These are phyloP conservation scores for Galleria mellonella DNA, from an alignment of 1,140 invertebrate species.

Conservation along the genomic window DNA sequence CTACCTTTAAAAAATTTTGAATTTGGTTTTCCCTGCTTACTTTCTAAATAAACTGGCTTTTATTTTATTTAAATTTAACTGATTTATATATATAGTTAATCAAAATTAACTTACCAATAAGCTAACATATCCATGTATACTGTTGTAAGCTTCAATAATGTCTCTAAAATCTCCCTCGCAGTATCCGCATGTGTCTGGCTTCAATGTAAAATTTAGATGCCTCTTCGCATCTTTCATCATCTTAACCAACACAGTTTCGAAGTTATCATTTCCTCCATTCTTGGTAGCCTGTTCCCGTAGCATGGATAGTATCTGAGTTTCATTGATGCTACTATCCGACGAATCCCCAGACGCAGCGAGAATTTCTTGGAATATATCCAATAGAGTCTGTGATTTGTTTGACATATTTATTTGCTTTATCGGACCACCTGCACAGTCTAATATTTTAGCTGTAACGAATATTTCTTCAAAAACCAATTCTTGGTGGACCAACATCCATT, in stretches of 20 bases:
- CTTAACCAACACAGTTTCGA: slow-evolving; percentile 44
- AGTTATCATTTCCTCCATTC: slow-evolving; percentile 28
- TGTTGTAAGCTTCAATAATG: slow-evolving; percentile 48
- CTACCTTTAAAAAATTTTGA: too few relatives aligned
- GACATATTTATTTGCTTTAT: slow-evolving; percentile 36
- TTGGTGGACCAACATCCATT: too few relatives aligned
- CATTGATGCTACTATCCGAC: slow-evolving; percentile 42
- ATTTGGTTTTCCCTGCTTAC: too few relatives aligned
- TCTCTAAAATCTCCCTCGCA: slow-evolving; percentile 57
- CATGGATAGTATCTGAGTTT: slow-evolving; percentile 46
- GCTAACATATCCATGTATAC: slow-evolving; percentile 62
- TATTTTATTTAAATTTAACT: too few relatives aligned
- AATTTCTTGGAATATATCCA: slow-evolving; percentile 61
- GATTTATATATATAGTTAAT: too few relatives aligned
- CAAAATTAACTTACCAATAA: slow-evolving; percentile 42
- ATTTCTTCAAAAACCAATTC: not conserved
- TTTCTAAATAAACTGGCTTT: too few relatives aligned
- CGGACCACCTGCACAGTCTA: slow-evolving; percentile 3
- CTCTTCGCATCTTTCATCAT: slow-evolving; percentile 48
- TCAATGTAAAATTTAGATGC: slow-evolving; percentile 38
- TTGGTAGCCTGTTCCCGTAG: slow-evolving; percentile 43
- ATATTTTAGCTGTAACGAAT: not conserved
- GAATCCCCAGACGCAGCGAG: slow-evolving; percentile 50
- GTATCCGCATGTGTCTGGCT: slow-evolving; percentile 49
- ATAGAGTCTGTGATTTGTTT: slow-evolving; percentile 49